Evolutionary conservation across 2,888 invertebrate species (phyloP), one percentile per base, ranked within the genome.

Genomic region (Chrysina gloriosa): DNA sequence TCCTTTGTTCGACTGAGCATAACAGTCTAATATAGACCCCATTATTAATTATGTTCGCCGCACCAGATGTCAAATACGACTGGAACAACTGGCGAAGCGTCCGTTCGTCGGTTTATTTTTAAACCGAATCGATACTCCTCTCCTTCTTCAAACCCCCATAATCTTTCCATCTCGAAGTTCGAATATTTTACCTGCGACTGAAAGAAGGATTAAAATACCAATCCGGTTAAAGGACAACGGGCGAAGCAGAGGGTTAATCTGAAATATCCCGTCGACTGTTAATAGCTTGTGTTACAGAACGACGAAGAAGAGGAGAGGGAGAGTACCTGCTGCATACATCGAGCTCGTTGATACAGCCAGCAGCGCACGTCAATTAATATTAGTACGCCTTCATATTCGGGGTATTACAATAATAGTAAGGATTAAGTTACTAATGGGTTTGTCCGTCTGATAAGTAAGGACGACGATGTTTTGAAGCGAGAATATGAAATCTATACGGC

Each of bases 361-460:
- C 36, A 27, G 36, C 39, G 58, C 23, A 58, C 27, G 58, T 58
- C 50, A 50, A 50, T 50, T 58, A 39, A 58, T 58, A 58, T 58
- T 54, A 54, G 16, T 39, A 58, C 11, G 36, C 39, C 58, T 42
- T 58, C 42, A 39, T 39, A 58, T 39, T 58, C 25, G 11, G n/a
- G 39, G 39, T 58, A 54, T 50, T 29, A 29, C 50, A 50, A 50
- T 54, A 58, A 39, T 39, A 39, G 58, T 58, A 58, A 58, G 19
- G 58, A 58, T 58, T 25, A 25, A 25, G 39, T 58, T 58, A 58
- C 58, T 58, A 58, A 39, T 58, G 39, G 58, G 36, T 39, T 58
- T 14, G 25, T 14, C 42, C 25, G 39, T 7, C 3, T 6, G 45
- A 45, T 45, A 4, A 4, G 19, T 14, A 36, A 0, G 45, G 21